Percentiles rank a stretch among this genome's conserved stretches.
phyloP scores from a whole-genome alignment of 1,140 invertebrate genomes.

The Oedothorax gibbosus region DNA sequence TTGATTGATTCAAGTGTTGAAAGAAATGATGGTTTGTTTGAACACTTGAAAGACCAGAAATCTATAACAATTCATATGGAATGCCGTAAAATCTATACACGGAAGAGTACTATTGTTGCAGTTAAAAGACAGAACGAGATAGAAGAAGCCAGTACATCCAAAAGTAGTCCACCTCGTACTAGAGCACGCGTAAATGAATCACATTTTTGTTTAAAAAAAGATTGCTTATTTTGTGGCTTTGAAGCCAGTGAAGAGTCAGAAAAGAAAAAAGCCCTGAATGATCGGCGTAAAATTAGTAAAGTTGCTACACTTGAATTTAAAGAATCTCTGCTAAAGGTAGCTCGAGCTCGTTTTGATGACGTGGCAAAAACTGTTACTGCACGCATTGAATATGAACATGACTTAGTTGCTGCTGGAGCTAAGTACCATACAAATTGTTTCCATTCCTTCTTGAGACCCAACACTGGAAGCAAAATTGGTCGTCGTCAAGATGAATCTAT shows the following conservation, averaged over 20 bases:
- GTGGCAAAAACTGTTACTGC: background rate
- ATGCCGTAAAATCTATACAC: background rate
- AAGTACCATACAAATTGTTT: constrained; percentile 8
- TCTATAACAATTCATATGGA: too few species aligned
- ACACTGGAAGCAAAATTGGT: background rate
- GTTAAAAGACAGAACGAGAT: background rate
- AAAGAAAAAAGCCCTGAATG: background rate
- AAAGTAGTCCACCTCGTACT: constrained; percentile 2
- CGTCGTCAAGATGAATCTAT: background rate
- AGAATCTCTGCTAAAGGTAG: background rate
- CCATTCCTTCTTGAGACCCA: constrained; percentile 1
- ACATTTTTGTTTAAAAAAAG: background rate
- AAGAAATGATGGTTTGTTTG: background rate
- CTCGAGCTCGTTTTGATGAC: background rate
- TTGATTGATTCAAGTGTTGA: too few species aligned
- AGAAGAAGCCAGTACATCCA: constrained; percentile 10
- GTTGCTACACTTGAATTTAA: background rate
- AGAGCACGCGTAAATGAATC: background rate
- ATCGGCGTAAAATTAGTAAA: background rate
- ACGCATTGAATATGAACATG: background rate
- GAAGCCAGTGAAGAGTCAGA: constrained; percentile 4
- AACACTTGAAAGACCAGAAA: background rate
- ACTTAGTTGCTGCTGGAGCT: constrained; percentile 8
- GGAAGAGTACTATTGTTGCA: background rate
- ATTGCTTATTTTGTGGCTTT: background rate